Conservation (phyloP, 2,797 vertebrate species). For the Sciaenops ocellatus region DNA sequence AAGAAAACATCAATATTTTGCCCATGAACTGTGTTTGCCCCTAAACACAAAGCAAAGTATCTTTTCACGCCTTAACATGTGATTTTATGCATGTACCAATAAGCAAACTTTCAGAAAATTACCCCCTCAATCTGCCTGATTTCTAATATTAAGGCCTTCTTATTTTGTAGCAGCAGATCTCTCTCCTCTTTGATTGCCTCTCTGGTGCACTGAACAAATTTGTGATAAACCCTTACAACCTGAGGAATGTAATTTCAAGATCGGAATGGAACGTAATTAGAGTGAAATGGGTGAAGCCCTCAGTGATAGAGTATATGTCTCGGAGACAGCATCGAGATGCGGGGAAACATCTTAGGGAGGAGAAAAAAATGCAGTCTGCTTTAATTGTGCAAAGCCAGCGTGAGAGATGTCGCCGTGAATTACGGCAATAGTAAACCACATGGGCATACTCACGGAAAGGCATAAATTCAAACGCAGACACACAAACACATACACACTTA, state of each 20-base stretch:
- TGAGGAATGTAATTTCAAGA: constrained; percentile 65
- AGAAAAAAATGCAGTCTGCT: constrained; percentile 57
- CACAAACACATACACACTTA: constrained; percentile 52
- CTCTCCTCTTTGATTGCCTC: constrained; percentile 54
- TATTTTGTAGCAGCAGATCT: constrained; percentile 37
- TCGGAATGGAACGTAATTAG: constrained; percentile 59
- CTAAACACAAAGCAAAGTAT: constrained; percentile 42
- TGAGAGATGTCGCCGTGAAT: constrained; percentile 66
- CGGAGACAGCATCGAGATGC: constrained; percentile 24
- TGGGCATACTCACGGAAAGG: constrained; percentile 16
- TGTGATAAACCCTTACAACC: constrained; percentile 66
- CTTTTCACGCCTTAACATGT: constrained; percentile 16
- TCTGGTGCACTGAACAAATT: constrained; percentile 53
- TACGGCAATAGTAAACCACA: constrained; percentile 66
- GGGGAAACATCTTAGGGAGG: constrained; percentile 42
- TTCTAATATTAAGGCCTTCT: constrained; percentile 55
- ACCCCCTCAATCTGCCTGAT: constrained; percentile 55
- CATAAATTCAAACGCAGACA: constrained; percentile 55
- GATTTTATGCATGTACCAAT: constrained; percentile 43
- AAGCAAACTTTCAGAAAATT: constrained; percentile 48
- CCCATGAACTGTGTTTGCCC: constrained; percentile 13
- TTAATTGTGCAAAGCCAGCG: constrained; percentile 74
- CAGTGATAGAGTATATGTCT: constrained; percentile 42
- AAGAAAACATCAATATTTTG: constrained; percentile 5
- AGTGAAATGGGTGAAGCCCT: constrained; percentile 57